Base-by-base conservation (phyloP, 2,888 invertebrate species). In the Tribolium freemani region DNA sequence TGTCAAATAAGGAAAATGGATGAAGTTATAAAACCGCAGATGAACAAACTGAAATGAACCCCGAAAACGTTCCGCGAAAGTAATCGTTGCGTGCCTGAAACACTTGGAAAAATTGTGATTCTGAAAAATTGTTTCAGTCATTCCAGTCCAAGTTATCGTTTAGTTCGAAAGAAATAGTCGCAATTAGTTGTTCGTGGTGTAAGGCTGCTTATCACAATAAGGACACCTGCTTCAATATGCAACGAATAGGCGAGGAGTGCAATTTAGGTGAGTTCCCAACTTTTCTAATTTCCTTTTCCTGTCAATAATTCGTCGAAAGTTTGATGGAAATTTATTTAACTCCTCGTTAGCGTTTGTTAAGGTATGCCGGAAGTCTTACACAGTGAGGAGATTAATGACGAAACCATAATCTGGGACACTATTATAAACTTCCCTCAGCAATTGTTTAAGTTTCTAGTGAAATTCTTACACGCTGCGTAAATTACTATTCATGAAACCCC, bases 151-250 rank as follows among this genome's bases (percentile, higher is more conserved):
- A 97, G 87, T 89, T 97, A 80, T 94, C 95, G 72, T 97, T 97
- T 88, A 94, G 95, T 84, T 94, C 94, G 26, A 95, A 98, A 89
- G 98, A 98, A 86, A 96, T 98, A 78, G 96, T 98, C 69, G 98
- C 98, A 50, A 91, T 99, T 82, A 95, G 94, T 83, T 99, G 99
- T 88, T 98, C 98, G 56, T 99, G 98, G 98, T 99, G 99, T 88
- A 99, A 99, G 86, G 91, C 93, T 66, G 94, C 98, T 48, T 99
- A 96, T 87, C 99, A 99, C 89, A 98, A 98, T 87, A 97, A 97
- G 87, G 96, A 97, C 82, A 91, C 95, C 61, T 99, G 99, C 86
- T 98, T 97, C 88, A 95, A 95, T 88, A 92, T 94, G 80, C 92
- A 95, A 82, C 92, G 94, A 86, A 94, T 98, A 85, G 96, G 95